phyloP scores from a whole-genome alignment of 2,113 vertebrate species.

The Oreochromis niloticus region DNA sequence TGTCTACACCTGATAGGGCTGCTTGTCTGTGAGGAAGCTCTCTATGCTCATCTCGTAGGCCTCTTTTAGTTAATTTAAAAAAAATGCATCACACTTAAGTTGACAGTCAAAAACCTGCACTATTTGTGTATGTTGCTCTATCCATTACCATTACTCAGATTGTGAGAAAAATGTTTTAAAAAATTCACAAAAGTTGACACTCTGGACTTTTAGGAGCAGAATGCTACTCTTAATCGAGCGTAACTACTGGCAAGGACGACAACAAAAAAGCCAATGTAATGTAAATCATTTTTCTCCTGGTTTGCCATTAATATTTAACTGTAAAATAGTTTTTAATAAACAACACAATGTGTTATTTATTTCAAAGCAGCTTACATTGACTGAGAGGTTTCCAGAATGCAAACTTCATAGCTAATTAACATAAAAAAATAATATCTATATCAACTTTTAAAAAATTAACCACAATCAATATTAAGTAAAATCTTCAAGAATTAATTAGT shows the following conservation, averaged over 20 bases:
- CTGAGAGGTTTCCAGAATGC: background rate
- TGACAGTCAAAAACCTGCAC: rapidly evolving
- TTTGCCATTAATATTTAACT: background rate
- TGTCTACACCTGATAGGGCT: rapidly evolving
- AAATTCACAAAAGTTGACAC: background rate
- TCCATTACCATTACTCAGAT: rapidly evolving
- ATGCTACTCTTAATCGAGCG: rapidly evolving
- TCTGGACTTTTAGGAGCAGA: rapidly evolving
- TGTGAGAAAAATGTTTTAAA: background rate
- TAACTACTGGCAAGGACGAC: background rate
- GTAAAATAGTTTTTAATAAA: background rate
- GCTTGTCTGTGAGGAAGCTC: background rate
- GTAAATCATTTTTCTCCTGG: rapidly evolving
- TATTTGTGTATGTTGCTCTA: background rate
- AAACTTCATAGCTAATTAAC: background rate
- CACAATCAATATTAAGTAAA: background rate
- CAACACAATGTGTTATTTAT: background rate
- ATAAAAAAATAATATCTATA: background rate
- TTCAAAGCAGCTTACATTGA: rapidly evolving
- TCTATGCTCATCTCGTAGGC: background rate
- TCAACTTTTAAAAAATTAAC: background rate
- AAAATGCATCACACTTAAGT: background rate
- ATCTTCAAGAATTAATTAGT: background rate
- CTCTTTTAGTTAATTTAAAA: rapidly evolving
- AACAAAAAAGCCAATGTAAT: background rate